These are phyloP conservation scores for Aurelia sp. DNA, from an alignment of 30 jellyfish, hydroid and myxozoan genomes.

Conservation along the genomic window DNA sequence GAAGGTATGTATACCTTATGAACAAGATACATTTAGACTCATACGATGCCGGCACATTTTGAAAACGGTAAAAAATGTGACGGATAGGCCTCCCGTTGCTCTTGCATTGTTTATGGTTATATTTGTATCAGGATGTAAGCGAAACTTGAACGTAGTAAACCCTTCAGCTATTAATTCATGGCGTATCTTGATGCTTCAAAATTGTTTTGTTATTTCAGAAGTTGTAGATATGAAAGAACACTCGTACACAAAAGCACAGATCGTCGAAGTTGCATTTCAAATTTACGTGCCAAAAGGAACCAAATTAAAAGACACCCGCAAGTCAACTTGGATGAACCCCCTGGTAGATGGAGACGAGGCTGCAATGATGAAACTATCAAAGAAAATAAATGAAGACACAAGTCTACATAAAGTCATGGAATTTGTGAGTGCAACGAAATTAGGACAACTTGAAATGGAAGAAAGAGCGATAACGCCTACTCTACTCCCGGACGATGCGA, in stretches of 20 bases:
- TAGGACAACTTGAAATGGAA: constrained; percentile 62
- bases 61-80: too few species aligned
- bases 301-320: constrained; percentile 75
- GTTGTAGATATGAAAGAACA: constrained; percentile 46
- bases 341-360: constrained; percentile 86
- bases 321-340: constrained; percentile 96
- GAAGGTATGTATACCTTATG: constrained; percentile 28
- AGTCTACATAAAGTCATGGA: constrained; percentile 43
- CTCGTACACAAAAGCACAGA: constrained; percentile 62
- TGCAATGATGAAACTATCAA: constrained; percentile 53
- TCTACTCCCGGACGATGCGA: constrained; percentile 77
- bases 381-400: constrained; percentile 63
- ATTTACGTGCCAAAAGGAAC: constrained; percentile 91
- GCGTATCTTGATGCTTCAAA: neutral
- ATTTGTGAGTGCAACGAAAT: constrained; percentile 46
- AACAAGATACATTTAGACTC: too few species aligned
- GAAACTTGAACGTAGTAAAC: too few species aligned
- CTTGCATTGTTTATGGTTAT: too few species aligned
- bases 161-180: too few species aligned
- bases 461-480: constrained; percentile 64
- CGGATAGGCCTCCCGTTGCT: too few species aligned
- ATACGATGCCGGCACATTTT: too few species aligned
- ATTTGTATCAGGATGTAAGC: too few species aligned
- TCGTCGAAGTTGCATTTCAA: constrained; percentile 83
- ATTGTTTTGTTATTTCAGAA: constrained; percentile 23